Evolutionary conservation across 2,113 vertebrate genomes (phyloP).

Genomic region (Amazona vittata): DNA sequence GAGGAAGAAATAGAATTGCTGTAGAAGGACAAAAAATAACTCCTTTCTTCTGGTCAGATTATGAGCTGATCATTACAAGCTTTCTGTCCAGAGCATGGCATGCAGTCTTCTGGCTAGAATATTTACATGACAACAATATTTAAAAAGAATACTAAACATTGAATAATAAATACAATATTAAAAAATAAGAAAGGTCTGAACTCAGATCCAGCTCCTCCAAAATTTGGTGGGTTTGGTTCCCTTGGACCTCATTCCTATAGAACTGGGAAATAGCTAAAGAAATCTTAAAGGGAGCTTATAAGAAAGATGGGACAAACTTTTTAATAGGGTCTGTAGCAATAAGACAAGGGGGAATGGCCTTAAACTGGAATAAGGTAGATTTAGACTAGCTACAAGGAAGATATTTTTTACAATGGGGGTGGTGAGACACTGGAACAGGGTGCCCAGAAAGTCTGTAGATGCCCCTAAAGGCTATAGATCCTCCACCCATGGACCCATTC

Average conservation of each 20-base stretch:
- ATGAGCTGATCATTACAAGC: not conserved
- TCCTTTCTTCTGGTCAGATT: not conserved
- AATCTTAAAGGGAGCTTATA: not conserved
- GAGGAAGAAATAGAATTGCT: not conserved
- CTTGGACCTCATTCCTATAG: not conserved
- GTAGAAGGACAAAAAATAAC: not conserved
- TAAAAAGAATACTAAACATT: not conserved
- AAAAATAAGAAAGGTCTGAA: not conserved
- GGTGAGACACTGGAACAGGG: not conserved
- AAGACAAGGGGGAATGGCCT: not conserved
- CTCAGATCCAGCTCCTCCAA: not conserved
- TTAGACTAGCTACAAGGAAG: not conserved
- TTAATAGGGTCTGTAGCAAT: not conserved
- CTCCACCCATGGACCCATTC: not conserved
- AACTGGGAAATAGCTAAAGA: not conserved
- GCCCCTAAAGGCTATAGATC: not conserved
- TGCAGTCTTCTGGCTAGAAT: not conserved
- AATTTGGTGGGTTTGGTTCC: not conserved
- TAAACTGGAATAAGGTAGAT: not conserved
- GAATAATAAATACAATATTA: not conserved
- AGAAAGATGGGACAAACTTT: not conserved
- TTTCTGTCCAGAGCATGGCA: not conserved
- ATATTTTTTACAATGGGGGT: not conserved
- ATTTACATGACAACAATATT: not conserved
- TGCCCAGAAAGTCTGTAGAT: not conserved